phyloP scores from a whole-genome alignment of 2,888 invertebrate genomes.

The Andricus curvator region DNA sequence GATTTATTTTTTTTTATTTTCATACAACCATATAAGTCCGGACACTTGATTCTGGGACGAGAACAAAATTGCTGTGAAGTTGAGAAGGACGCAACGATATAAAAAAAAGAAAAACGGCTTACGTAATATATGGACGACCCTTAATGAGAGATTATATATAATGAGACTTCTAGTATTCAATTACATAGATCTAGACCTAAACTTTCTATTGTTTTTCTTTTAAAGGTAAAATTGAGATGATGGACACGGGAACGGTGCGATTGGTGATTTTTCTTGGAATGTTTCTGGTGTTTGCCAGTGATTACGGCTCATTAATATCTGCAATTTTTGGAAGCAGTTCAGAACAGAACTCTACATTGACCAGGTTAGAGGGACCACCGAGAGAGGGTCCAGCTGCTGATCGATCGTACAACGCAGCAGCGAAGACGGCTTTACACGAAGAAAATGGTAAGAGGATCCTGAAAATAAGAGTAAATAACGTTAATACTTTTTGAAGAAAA shows the following conservation, averaged over 20 bases:
- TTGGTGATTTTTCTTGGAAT: constrained; percentile 80
- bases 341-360: constrained; percentile 67
- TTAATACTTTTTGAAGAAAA: not conserved
- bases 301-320: constrained; percentile 79
- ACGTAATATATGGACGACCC: too few species aligned
- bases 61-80: too few species aligned
- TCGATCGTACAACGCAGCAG: constrained; percentile 49
- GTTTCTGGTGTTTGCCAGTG: constrained; percentile 80
- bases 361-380: constrained; percentile 59
- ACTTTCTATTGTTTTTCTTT: not conserved
- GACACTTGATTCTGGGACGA: too few species aligned
- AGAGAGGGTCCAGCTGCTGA: constrained; percentile 72
- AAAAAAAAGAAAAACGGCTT: too few species aligned
- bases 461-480: constrained; percentile 34
- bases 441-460: constrained; percentile 79
- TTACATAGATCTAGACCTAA: too few species aligned
- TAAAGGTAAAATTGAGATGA: constrained; percentile 41
- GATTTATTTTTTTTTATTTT: too few species aligned
- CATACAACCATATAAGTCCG: too few species aligned
- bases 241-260: constrained; percentile 77
- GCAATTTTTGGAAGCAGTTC: constrained; percentile 78
- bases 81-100: too few species aligned
- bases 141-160: too few species aligned
- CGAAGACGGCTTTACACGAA: constrained; percentile 75
- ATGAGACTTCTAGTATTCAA: too few species aligned